These are phyloP conservation scores for Falco columbarius DNA, from an alignment of 2,797 vertebrate species.

Conservation along the genomic window DNA sequence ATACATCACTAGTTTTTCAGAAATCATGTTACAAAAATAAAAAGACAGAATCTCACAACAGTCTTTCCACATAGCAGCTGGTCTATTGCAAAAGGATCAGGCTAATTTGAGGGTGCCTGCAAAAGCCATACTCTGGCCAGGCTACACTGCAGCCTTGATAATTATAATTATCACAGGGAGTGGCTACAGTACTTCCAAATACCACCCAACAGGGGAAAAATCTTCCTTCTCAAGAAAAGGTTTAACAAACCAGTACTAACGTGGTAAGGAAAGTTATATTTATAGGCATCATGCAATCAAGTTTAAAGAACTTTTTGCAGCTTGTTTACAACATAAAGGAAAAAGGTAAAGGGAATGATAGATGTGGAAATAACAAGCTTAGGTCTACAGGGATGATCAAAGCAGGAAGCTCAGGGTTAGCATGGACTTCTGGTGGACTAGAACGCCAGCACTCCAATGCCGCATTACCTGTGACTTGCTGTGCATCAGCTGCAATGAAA, in stretches of 20 bases:
- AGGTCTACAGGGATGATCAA: neutral
- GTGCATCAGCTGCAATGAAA: neutral
- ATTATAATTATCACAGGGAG: neutral
- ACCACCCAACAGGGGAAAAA: neutral
- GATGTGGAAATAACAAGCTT: neutral
- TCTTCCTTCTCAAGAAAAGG: neutral
- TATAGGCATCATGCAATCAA: neutral
- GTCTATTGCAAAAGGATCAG: neutral
- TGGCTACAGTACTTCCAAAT: neutral
- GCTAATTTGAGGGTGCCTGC: neutral
- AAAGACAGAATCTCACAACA: neutral
- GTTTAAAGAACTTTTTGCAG: neutral
- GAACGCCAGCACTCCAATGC: neutral
- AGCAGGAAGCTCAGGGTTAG: neutral
- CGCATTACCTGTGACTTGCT: neutral
- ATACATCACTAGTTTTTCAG: constrained; percentile 10
- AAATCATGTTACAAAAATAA: neutral
- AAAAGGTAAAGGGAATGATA: neutral
- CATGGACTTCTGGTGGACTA: neutral
- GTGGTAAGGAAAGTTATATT: neutral
- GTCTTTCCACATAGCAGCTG: neutral
- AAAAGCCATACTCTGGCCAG: neutral
- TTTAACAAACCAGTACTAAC: neutral
- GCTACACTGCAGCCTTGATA: neutral
- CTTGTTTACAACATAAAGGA: neutral